Conservation (phyloP, 2,888 invertebrate species). For the Calameuta idolon region DNA sequence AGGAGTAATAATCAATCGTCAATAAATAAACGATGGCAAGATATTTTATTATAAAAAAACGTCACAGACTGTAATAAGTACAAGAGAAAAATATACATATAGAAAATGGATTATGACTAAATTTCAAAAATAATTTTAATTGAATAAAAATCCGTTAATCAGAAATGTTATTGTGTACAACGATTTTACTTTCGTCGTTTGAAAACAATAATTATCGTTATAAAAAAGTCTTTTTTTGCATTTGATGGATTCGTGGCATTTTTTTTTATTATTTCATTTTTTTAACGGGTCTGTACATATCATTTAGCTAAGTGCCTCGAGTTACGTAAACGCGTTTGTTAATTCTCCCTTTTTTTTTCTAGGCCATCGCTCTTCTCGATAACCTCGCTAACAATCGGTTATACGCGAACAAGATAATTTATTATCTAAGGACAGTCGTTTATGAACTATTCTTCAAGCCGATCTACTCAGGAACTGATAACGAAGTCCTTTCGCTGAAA, state of each 20-base stretch:
- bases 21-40: neutral
- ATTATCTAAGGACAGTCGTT: neutral
- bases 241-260: neutral
- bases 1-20: neutral
- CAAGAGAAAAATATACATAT: neutral
- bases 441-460: neutral
- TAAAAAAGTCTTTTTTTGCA: neutral
- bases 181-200: neutral
- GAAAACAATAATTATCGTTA: neutral
- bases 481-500: neutral
- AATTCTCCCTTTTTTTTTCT: neutral
- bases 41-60: neutral
- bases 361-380: neutral
- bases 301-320: neutral
- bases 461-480: neutral
- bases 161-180: too few relatives aligned
- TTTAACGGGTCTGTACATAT: neutral
- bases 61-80: neutral
- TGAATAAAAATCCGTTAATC: too few relatives aligned
- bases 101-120: too few relatives aligned
- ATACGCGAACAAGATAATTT: neutral
- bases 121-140: too few relatives aligned
- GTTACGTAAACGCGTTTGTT: neutral
- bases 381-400: neutral
- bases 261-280: neutral